Evolutionary conservation across 2,113 vertebrate genomes (phyloP).

Genomic region (Chloebia gouldiae): DNA sequence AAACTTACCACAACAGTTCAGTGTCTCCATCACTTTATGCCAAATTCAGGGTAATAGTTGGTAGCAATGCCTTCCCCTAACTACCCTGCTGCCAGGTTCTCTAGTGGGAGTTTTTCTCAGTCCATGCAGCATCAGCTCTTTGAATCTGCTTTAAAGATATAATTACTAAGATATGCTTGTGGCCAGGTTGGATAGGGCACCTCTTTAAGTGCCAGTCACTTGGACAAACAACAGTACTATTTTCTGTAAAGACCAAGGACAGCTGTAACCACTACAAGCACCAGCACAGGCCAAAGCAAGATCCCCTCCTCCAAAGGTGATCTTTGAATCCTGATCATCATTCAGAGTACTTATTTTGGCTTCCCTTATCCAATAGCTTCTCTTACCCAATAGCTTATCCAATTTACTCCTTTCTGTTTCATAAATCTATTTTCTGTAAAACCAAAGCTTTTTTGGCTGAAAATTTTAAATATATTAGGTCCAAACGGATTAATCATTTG

Average conservation of each 20-base stretch:
- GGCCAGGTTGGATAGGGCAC: background rate
- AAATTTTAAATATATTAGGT: background rate
- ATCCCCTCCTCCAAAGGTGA: background rate
- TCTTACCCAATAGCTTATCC: background rate
- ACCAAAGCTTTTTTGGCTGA: background rate
- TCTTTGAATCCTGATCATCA: background rate
- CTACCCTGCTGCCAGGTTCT: background rate
- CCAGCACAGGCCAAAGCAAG: background rate
- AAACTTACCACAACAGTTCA: background rate
- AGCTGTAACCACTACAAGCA: background rate
- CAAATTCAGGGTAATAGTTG: background rate
- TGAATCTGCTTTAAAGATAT: background rate
- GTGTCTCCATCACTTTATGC: background rate
- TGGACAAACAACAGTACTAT: background rate
- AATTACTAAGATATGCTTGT: rapidly evolving
- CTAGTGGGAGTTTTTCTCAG: background rate
- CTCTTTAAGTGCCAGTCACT: background rate
- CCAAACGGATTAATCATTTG: background rate
- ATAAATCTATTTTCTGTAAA: background rate
- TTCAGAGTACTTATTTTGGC: background rate
- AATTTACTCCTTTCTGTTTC: background rate
- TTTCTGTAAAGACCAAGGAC: background rate
- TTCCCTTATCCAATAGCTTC: background rate
- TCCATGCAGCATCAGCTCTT: background rate
- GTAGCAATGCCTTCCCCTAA: background rate